Base-by-base conservation (phyloP, 35 echinoderm and acorn worm species). In the Acanthaster planci region DNA sequence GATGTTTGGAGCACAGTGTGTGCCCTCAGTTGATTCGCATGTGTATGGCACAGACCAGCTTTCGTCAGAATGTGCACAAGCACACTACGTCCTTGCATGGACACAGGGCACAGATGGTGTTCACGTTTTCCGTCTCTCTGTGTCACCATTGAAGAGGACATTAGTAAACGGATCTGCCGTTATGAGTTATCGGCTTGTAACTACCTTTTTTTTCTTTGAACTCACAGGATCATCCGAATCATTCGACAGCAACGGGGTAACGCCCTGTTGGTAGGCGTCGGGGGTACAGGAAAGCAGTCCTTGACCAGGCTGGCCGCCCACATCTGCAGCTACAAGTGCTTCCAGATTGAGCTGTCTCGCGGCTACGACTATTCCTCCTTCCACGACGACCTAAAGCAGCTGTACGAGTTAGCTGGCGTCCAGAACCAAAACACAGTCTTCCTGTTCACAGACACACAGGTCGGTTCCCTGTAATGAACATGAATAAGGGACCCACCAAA, bases 391-490 rank as follows among this genome's bases (percentile, higher is more conserved):
- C 92, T 98, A n/a, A 98, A 98, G 78, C 87, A 91, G 58, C 88
- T 98, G 0, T 98, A 98, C 77, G 88, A 78, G 78, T 88, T 98
- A 59, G 95, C 95, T 27, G 95, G 95, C 37, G 95, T 98, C 3
- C 77, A 93, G 42, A 91, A 93, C 60, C 76, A 85, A 31, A 93
- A 98, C 37, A 98, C 95, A 19, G 95, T 98, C 44, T 98, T 98
- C 78, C 75, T 98, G 22, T 98, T 98, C 67, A 98, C 95, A 29
- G 95, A 98, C 57, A 98, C 95, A 80, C 95, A 98, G 91, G 94
- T 97, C 22, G 42, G 42, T 47, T 47, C 12, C 42, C 42, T 47
- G 4, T 47, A 12, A 12, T n/a, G 42, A 47, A 47, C 4, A 47
- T 47, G 42, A 6, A 6, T 12, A 4, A 47, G 12, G 12, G 42